phyloP scores from a whole-genome alignment of 2,888 invertebrate genomes.

The Ornithoptera priamus region DNA sequence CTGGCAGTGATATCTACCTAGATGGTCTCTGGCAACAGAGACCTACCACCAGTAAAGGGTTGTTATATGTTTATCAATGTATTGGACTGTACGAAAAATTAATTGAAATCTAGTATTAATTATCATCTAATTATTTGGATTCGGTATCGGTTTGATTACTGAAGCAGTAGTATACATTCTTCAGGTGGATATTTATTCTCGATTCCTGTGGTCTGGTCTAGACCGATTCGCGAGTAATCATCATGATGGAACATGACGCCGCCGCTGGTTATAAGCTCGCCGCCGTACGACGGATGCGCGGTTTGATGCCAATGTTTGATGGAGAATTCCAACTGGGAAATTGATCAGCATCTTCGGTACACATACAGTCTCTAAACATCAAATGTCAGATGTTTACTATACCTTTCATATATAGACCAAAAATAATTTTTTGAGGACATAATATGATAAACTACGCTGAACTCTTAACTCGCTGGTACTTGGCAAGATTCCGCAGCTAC shows the following conservation, averaged over 20 bases:
- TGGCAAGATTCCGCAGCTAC: too few relatives aligned
- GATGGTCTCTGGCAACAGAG: too few relatives aligned
- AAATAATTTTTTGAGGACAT: background rate
- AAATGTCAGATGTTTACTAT: background rate
- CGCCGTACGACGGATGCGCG: background rate
- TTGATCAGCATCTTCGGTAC: background rate
- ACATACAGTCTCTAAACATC: background rate
- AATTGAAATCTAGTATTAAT: too few relatives aligned
- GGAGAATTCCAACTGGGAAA: background rate
- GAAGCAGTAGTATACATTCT: background rate
- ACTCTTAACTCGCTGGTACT: too few relatives aligned
- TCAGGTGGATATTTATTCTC: background rate
- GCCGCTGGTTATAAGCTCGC: constrained; percentile 1
- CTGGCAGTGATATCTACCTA: too few relatives aligned
- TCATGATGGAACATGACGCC: background rate
- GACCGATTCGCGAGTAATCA: constrained; percentile 8
- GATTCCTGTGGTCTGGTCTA: background rate
- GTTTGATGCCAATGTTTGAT: constrained; percentile 1
- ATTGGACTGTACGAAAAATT: too few relatives aligned
- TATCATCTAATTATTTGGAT: too few relatives aligned
- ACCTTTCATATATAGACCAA: background rate
- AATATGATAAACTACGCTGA: too few relatives aligned
- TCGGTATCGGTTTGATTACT: too few relatives aligned
- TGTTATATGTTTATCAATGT: too few relatives aligned
- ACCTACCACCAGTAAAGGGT: too few relatives aligned